Evolutionary conservation across 2,888 invertebrate genomes (phyloP).

Genomic region (Isotomurus palustris): DNA sequence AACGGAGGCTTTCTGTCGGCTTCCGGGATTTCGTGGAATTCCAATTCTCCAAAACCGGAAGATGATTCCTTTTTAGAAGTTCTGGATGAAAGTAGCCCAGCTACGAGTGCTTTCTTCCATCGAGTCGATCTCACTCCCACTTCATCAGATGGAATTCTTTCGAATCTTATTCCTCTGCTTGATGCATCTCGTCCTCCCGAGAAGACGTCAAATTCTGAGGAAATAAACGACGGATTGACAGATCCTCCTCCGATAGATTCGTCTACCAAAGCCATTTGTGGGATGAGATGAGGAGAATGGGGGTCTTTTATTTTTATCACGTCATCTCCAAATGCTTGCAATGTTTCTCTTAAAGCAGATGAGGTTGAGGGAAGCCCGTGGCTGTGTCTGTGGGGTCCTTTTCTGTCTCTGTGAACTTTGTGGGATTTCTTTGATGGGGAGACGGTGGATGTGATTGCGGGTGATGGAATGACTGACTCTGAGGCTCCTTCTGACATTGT

Average conservation of each 20-base stretch:
- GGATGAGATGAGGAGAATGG: background rate
- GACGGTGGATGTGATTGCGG: too few relatives aligned
- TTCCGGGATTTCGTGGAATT: background rate
- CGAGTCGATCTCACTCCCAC: constrained; percentile 19
- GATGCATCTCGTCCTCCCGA: constrained; percentile 10
- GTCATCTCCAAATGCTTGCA: constrained; percentile 27
- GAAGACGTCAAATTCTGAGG: constrained; percentile 4
- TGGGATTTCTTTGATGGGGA: too few relatives aligned
- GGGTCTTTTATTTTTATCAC: constrained; percentile 21
- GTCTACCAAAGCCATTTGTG: background rate
- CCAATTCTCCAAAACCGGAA: constrained; percentile 1
- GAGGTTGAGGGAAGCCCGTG: constrained; percentile 5
- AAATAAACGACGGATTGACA: too few relatives aligned
- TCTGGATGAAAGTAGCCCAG: constrained; percentile 19
- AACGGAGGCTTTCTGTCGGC: constrained; percentile 10
- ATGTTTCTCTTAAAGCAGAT: constrained; percentile 17
- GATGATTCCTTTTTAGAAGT: constrained; percentile 10
- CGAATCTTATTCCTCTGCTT: constrained; percentile 21
- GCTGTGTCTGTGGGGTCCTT: too few relatives aligned
- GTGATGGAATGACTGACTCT: too few relatives aligned
- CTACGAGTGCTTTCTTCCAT: constrained; percentile 22
- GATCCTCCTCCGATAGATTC: too few relatives aligned
- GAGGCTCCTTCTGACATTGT: too few relatives aligned
- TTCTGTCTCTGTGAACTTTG: too few relatives aligned
- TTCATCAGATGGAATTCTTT: constrained; percentile 21